Evolutionary conservation across 2,113 vertebrate species (phyloP).

Genomic region (Malurus melanocephalus): DNA sequence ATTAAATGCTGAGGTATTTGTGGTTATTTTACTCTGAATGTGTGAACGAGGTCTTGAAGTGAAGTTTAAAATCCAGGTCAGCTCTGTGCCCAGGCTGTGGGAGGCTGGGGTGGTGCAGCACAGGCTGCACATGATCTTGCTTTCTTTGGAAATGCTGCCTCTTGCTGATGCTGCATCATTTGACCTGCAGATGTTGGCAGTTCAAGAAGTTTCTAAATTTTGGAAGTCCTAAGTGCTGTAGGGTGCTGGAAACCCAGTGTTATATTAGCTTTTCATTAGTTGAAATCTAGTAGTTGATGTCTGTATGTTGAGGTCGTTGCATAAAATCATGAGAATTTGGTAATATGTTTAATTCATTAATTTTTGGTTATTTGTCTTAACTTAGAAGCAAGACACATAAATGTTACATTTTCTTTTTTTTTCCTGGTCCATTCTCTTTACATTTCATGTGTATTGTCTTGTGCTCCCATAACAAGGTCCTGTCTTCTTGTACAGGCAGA

Average conservation of each 20-base stretch:
- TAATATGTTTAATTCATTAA: neutral
- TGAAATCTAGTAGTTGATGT: neutral
- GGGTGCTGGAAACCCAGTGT: neutral
- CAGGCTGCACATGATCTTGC: neutral
- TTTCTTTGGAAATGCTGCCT: neutral
- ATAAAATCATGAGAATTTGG: neutral
- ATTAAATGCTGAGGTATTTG: neutral
- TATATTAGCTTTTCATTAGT: neutral
- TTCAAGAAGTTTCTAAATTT: neutral
- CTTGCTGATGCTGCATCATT: fast-evolving
- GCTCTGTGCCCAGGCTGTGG: neutral
- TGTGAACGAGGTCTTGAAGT: neutral
- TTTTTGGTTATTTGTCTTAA: neutral
- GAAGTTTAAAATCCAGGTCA: neutral
- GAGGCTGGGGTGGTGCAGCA: neutral
- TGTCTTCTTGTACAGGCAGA: neutral
- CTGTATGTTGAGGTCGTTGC: neutral
- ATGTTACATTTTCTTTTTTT: neutral
- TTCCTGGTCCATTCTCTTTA: neutral
- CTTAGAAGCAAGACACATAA: neutral
- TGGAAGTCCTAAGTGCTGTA: neutral
- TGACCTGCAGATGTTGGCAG: neutral
- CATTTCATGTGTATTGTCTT: neutral
- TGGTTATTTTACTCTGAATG: neutral
- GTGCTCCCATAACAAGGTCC: neutral